Conservation (phyloP, 2,888 invertebrate species). For the Ormyrus nitidulus region DNA sequence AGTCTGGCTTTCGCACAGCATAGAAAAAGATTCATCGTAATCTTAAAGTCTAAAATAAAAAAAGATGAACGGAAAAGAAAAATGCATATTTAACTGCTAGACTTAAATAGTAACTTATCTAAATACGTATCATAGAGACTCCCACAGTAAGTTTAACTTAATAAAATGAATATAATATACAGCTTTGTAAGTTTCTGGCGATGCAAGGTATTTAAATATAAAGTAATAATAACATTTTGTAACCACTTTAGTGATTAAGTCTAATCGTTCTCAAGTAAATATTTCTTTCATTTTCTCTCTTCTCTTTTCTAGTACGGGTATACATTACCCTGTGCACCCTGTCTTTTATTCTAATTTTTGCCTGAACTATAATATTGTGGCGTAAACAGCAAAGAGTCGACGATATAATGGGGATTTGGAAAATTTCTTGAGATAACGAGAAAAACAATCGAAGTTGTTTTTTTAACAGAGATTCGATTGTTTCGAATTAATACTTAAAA, state of each 20-base stretch:
- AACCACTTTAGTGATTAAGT: constrained; percentile 25
- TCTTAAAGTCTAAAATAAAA: constrained; percentile 45
- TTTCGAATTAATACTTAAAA: constrained; percentile 26
- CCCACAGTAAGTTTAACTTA: constrained; percentile 28
- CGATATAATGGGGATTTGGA: constrained; percentile 11
- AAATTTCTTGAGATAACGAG: constrained; percentile 43
- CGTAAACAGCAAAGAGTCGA: constrained; percentile 55
- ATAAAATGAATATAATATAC: constrained; percentile 30
- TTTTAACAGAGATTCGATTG: constrained; percentile 29
- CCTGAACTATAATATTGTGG: constrained; percentile 28
- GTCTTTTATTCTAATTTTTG: constrained; percentile 20
- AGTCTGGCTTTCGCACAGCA: constrained; percentile 22
- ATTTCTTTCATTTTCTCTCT: constrained; percentile 7
- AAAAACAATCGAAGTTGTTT: constrained; percentile 10
- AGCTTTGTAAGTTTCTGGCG: constrained; percentile 6
- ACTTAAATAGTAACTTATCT: constrained; percentile 42
- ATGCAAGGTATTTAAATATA: constrained; percentile 37
- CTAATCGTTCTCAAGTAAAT: constrained; percentile 50
- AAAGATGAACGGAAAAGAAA: constrained; percentile 52
- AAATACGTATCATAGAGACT: constrained; percentile 30
- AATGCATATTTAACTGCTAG: constrained; percentile 51
- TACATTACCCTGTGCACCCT: constrained; percentile 48
- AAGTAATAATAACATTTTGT: constrained; percentile 35
- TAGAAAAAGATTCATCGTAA: constrained; percentile 41
- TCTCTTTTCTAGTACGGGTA: constrained; percentile 14